Evolutionary conservation across 2,797 vertebrate genomes (phyloP).

Genomic region (Odontamblyopus lacepedii): DNA sequence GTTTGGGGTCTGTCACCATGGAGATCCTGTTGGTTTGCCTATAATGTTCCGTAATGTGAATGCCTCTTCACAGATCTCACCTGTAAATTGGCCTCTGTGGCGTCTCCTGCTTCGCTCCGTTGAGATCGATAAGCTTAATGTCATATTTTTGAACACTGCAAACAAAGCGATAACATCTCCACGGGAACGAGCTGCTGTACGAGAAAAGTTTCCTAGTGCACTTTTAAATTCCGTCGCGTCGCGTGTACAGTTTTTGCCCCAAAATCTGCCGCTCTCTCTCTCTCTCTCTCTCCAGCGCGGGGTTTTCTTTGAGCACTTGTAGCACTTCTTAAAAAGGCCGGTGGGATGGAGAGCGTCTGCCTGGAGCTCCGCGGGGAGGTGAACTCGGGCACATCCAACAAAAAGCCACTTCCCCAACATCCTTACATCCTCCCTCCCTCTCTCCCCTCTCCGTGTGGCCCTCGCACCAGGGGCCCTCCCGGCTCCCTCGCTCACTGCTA

Average conservation of each 20-base stretch:
- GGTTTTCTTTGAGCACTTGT: constrained; percentile 1
- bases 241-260: neutral
- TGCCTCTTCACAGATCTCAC: too few relatives aligned
- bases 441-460: constrained; percentile 48
- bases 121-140: too few relatives aligned
- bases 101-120: too few relatives aligned
- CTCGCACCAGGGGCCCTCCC: constrained; percentile 64
- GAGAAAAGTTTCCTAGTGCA: too few relatives aligned
- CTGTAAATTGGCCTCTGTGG: too few relatives aligned
- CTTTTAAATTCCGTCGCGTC: neutral
- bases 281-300: neutral
- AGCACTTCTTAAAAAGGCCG: constrained; percentile 85
- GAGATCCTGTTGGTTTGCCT: too few relatives aligned
- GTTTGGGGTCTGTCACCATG: too few relatives aligned
- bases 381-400: constrained; percentile 81
- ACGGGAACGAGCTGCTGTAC: too few relatives aligned
- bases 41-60: too few relatives aligned
- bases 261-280: neutral
- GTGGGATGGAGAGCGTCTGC: constrained; percentile 70
- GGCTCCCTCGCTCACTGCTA: constrained; percentile 68
- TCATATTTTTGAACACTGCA: too few relatives aligned
- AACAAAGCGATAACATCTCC: too few relatives aligned
- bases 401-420: constrained; percentile 58
- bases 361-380: constrained; percentile 80
- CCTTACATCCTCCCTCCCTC: constrained; percentile 49